A percentile compares a stretch with the other conserved stretches of the same genome.
Evolutionary conservation across 1,140 invertebrate genomes (phyloP).

Genomic region (Batillaria attramentaria): DNA sequence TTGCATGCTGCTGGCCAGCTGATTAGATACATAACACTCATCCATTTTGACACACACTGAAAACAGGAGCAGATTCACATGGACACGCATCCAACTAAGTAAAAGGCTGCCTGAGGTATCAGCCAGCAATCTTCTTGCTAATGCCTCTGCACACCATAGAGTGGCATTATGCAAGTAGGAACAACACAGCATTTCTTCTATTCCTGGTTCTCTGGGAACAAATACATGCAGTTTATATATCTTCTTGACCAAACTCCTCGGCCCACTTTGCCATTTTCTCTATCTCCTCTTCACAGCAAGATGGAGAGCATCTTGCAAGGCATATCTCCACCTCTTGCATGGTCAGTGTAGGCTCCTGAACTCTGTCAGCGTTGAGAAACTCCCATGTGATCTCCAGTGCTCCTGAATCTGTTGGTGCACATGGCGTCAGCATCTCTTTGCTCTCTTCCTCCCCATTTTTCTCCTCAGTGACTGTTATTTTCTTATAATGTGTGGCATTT

Average conservation of each 20-base stretch:
- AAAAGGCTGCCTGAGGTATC: too few relatives aligned
- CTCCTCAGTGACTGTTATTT: neutral
- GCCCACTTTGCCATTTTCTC: neutral
- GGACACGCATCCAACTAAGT: neutral
- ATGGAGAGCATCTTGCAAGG: neutral
- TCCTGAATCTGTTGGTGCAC: neutral
- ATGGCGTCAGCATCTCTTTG: neutral
- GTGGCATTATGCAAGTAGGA: too few relatives aligned
- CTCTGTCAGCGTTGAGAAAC: neutral
- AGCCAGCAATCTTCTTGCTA: neutral
- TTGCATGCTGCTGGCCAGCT: too few relatives aligned
- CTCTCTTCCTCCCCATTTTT: neutral
- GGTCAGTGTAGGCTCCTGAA: neutral
- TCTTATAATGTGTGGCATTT: slow-evolving; percentile 1
- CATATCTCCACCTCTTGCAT: neutral
- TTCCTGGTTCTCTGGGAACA: too few relatives aligned
- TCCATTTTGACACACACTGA: too few relatives aligned
- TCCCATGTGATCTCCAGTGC: neutral
- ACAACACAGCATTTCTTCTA: too few relatives aligned
- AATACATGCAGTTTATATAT: too few relatives aligned
- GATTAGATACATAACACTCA: too few relatives aligned
- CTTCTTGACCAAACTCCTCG: slow-evolving; percentile 3
- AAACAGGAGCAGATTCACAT: neutral
- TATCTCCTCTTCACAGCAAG: neutral
- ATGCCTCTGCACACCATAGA: neutral